Conservation (phyloP, 1,140 invertebrate genomes). For the Zaprionus kolodkinae region DNA sequence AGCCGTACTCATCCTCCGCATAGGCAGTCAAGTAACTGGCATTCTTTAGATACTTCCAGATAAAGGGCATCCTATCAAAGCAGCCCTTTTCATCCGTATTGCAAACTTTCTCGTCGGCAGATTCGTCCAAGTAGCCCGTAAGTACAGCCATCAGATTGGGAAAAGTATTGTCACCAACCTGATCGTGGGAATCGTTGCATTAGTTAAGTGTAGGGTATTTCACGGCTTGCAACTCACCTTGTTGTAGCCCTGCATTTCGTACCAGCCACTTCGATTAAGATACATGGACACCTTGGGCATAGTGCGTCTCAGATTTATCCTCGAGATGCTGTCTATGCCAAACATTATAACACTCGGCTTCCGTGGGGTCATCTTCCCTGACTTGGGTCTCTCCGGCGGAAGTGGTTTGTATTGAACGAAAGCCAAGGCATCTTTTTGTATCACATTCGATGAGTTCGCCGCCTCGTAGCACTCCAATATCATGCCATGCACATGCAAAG, state of each 20-base stretch:
- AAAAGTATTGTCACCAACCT: conserved; percentile 91
- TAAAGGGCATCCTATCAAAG: conserved; percentile 88
- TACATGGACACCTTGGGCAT: conserved; percentile 62
- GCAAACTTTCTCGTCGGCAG: conserved; percentile 84
- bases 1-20: conserved; percentile 89
- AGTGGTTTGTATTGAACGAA: conserved; percentile 41
- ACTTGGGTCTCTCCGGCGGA: neutral
- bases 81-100: conserved; percentile 84
- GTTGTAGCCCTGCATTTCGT: conserved; percentile 71
- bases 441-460: conserved; percentile 45
- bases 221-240: conserved; percentile 40
- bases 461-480: conserved; percentile 52
- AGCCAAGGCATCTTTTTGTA: conserved; percentile 53
- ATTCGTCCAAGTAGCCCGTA: conserved; percentile 86
- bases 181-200: neutral
- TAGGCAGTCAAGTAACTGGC: conserved; percentile 91
- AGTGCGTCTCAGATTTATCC: conserved; percentile 83
- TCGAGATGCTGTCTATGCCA: conserved; percentile 68
- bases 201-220: neutral
- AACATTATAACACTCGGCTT: conserved; percentile 72
- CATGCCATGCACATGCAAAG: conserved; percentile 53
- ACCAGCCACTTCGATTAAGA: conserved; percentile 51
- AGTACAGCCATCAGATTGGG: conserved; percentile 92
- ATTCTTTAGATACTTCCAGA: conserved; percentile 91
- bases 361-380: conserved; percentile 1